Conservation (phyloP, 2,888 invertebrate species). For the Drosophila robusta region DNA sequence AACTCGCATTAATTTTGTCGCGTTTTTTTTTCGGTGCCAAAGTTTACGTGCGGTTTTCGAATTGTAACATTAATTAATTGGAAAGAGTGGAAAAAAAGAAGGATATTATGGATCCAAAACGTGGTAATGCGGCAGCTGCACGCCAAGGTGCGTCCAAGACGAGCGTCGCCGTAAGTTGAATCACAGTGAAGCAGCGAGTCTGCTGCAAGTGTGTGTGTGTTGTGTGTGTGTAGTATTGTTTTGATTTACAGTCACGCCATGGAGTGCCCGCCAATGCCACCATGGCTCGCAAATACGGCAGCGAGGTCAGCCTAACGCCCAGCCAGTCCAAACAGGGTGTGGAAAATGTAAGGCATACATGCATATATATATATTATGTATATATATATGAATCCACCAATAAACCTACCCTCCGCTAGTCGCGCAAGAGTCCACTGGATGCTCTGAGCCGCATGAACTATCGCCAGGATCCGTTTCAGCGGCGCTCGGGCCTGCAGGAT, state of each 20-base stretch:
- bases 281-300: constrained; percentile 66
- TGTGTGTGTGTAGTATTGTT: constrained; percentile 10
- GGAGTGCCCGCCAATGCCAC: constrained; percentile 3
- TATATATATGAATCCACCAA: not conserved
- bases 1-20: constrained; percentile 26
- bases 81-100: constrained; percentile 1
- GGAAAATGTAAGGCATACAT: constrained; percentile 66
- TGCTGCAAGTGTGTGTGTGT: not conserved
- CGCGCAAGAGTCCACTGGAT: constrained; percentile 81
- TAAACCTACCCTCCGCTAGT: constrained; percentile 30
- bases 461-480: constrained; percentile 68
- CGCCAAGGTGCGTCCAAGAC: constrained; percentile 64
- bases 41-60: constrained; percentile 44
- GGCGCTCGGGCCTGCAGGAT: constrained; percentile 82
- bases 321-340: constrained; percentile 73
- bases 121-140: constrained; percentile 51
- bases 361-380: no score
- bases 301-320: constrained; percentile 81
- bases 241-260: constrained; percentile 57
- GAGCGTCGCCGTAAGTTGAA: constrained; percentile 65
- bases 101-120: constrained; percentile 62
- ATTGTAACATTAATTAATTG: constrained; percentile 23
- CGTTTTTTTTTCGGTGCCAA: constrained; percentile 38
- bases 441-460: constrained; percentile 76
- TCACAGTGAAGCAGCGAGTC: not conserved